phyloP scores from a whole-genome alignment of 92 coral and sea anemone genomes.

The Zoanthus solanderi region DNA sequence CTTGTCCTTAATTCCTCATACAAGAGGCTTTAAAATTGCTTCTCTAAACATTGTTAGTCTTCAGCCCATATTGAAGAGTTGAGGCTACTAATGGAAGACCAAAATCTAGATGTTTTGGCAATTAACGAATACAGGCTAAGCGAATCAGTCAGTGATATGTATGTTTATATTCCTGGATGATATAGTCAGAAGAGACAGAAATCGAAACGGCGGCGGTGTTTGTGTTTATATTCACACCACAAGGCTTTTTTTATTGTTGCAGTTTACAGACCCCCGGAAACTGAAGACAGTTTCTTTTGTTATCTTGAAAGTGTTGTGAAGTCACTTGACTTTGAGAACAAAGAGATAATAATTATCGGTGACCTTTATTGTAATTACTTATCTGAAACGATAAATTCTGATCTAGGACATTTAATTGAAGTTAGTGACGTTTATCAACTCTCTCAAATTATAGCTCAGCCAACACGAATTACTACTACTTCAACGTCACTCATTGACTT shows the following conservation, averaged over 20 bases:
- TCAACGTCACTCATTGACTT: slow-evolving; percentile 53
- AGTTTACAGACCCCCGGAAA: slow-evolving; percentile 21
- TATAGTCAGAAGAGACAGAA: too few species aligned
- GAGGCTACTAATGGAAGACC: too few species aligned
- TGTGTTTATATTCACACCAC: background rate
- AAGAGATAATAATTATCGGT: slow-evolving; percentile 52
- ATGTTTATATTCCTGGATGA: too few species aligned
- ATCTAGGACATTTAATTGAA: slow-evolving; percentile 34
- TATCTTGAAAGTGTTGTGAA: slow-evolving; percentile 20
- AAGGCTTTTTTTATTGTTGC: slow-evolving; percentile 18
- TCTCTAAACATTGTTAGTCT: too few species aligned
- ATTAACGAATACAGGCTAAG: too few species aligned
- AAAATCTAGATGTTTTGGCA: too few species aligned
- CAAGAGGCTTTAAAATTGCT: too few species aligned
- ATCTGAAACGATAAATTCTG: slow-evolving; percentile 42
- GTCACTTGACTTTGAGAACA: slow-evolving; percentile 45
- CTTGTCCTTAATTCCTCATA: too few species aligned
- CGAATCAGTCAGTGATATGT: too few species aligned
- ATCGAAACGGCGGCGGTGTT: too few species aligned
- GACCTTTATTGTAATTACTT: slow-evolving; percentile 42
- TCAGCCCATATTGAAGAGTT: too few species aligned
- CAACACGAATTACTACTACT: slow-evolving; percentile 49
- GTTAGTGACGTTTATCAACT: slow-evolving; percentile 5
- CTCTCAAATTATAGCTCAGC: slow-evolving; percentile 14
- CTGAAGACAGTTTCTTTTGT: background rate